These are phyloP conservation scores for Conger conger DNA, from an alignment of 2,113 vertebrate species.

Conservation along the genomic window DNA sequence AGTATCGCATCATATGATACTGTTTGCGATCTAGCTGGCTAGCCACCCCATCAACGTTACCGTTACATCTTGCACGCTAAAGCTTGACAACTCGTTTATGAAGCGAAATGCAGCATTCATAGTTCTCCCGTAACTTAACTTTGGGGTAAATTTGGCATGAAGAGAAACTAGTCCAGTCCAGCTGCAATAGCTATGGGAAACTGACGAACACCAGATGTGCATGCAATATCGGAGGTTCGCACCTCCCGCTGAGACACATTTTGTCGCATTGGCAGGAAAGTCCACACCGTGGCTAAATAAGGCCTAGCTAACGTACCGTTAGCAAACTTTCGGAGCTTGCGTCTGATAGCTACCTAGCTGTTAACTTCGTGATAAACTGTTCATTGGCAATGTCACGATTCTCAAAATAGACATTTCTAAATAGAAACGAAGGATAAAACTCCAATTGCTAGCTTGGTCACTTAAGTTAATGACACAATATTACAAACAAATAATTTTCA, in stretches of 20 bases:
- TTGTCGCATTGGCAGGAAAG: background rate
- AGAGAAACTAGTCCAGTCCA: background rate
- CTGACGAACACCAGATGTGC: constrained; percentile 17
- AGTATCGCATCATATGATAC: too few relatives aligned
- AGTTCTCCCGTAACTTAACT: too few relatives aligned
- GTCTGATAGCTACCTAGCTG: background rate
- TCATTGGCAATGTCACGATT: background rate
- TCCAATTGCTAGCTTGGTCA: too few relatives aligned
- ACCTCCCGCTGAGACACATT: background rate
- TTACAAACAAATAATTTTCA: background rate
- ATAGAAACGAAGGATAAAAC: background rate
- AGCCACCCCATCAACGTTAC: background rate
- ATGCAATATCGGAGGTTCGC: constrained; percentile 53
- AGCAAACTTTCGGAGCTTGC: constrained; percentile 1
- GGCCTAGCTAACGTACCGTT: constrained; percentile 29
- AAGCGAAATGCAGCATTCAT: background rate
- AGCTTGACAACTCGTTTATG: background rate
- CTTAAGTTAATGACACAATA: background rate
- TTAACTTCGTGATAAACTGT: background rate
- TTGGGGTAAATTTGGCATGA: too few relatives aligned
- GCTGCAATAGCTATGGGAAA: background rate
- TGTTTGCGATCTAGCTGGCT: background rate
- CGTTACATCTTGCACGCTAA: background rate
- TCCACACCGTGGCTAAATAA: constrained; percentile 26
- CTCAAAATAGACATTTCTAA: background rate